Evolutionary conservation across 2,888 invertebrate genomes (phyloP).

Genomic region (Tenthredo livida): DNA sequence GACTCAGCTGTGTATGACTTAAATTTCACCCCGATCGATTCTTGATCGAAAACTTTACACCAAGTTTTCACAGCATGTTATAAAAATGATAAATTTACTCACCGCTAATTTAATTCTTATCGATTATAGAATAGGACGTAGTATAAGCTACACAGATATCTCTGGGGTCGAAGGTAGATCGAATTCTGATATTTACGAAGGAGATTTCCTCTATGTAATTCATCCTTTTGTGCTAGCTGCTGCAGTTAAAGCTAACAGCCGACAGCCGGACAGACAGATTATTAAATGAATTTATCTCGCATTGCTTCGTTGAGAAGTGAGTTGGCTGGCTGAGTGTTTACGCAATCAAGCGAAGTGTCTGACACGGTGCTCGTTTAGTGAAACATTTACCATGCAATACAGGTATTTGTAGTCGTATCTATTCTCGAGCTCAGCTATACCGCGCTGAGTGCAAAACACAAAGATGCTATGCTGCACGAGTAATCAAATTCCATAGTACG

Average conservation of each 20-base stretch:
- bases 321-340: background rate
- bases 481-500: conserved; percentile 36
- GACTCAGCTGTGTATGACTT: conserved; percentile 30
- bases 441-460: conserved; percentile 18
- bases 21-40: conserved; percentile 41
- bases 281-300: conserved; percentile 33
- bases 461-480: conserved; percentile 24
- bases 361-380: conserved; percentile 31
- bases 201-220: background rate
- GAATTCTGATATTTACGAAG: background rate
- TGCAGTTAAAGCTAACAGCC: background rate
- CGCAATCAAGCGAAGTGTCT: conserved; percentile 19
- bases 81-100: background rate
- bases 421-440: conserved; percentile 7
- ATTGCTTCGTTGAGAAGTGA: background rate
- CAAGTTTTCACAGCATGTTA: background rate
- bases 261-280: background rate
- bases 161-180: background rate
- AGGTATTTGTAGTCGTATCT: conserved; percentile 25
- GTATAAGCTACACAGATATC: background rate
- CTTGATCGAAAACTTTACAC: background rate
- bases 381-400: conserved; percentile 28
- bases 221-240: background rate
- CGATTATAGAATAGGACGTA: background rate
- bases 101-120: background rate